Base-by-base conservation (phyloP, 2,888 invertebrate species). In the Pollenia angustigena region DNA sequence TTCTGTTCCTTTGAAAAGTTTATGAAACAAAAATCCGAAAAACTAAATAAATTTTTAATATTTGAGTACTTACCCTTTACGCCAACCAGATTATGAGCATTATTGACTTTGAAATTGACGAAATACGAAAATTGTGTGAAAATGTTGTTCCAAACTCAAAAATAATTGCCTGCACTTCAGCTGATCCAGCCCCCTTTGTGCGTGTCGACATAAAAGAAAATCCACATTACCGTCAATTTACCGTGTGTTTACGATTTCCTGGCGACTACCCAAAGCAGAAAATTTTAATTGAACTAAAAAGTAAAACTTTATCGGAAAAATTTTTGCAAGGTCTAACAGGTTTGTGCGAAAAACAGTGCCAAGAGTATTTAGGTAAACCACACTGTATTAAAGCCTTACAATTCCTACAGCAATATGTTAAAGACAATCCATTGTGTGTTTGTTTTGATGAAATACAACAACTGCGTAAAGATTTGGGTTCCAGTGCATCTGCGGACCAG, bases 401-500 rank as follows among this genome's bases (percentile, higher is more conserved):
- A 88, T 96, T 96, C 90, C 92, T 96, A 8, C 93, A 94, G 71
- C 95, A 94, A 85, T 96, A 96, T 90, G 92, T 91, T 9, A 94
- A 95, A 68, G 96, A 96, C 88, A 96, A 96, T 93, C 95, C 96
- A 0, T 93, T 97, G 4, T 96, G 95, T 90, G 95, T 96, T 81
- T 96, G 96, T 89, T 95, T 95, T 88, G 96, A 96, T 90, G 96
- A 97, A 93, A 96, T 97, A 85, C 94, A 94, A 84, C 91, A 93
- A 62, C 91, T 96, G 74, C 96, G 95, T 88, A 93, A 94, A 85
- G 92, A 94, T 32, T 90, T 96, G 6, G 91, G 89, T 3, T 90
- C 89, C 7, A 90, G 92, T 40, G 89, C 88, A 10, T 90, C 91
- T 18, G 89, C 91, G 12, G 95, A 95, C 90, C 95, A 95, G 89